Conservation (phyloP, 1,140 invertebrate genomes). For the Pseudomyrmex pallidus region DNA sequence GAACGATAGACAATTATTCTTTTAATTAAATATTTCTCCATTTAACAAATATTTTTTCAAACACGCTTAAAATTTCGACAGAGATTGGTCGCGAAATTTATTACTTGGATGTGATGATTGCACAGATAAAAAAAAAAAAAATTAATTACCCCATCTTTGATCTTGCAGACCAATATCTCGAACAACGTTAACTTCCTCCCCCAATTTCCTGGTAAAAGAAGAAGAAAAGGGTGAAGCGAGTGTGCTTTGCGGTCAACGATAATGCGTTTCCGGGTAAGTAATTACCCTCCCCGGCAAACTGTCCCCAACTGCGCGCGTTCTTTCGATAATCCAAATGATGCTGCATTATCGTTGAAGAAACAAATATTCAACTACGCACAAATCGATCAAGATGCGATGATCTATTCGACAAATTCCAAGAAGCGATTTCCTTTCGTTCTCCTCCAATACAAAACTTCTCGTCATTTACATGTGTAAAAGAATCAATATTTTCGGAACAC, state of each 20-base stretch:
- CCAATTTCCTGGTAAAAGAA: constrained; percentile 41
- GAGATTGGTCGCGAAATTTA: too few relatives aligned
- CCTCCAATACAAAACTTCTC: too few relatives aligned
- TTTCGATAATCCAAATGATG: constrained; percentile 1
- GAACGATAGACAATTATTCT: too few relatives aligned
- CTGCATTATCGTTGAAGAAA: neutral
- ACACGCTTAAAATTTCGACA: too few relatives aligned
- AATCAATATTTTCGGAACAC: neutral
- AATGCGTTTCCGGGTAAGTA: constrained; percentile 56
- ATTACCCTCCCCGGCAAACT: constrained; percentile 16
- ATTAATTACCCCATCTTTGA: too few relatives aligned
- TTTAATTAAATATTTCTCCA: too few relatives aligned
- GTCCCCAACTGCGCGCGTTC: neutral
- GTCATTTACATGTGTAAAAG: neutral
- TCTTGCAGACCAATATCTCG: too few relatives aligned
- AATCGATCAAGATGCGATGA: neutral
- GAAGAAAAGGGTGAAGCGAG: constrained; percentile 5
- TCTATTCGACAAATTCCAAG: neutral
- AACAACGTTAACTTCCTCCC: neutral
- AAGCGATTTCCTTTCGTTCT: neutral
- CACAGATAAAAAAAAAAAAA: too few relatives aligned
- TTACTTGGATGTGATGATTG: neutral
- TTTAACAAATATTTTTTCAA: too few relatives aligned
- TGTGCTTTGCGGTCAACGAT: constrained; percentile 52
- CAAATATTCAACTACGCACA: constrained; percentile 7